Conservation (phyloP, 2,113 vertebrate genomes). For the Pelobates fuscus region DNA sequence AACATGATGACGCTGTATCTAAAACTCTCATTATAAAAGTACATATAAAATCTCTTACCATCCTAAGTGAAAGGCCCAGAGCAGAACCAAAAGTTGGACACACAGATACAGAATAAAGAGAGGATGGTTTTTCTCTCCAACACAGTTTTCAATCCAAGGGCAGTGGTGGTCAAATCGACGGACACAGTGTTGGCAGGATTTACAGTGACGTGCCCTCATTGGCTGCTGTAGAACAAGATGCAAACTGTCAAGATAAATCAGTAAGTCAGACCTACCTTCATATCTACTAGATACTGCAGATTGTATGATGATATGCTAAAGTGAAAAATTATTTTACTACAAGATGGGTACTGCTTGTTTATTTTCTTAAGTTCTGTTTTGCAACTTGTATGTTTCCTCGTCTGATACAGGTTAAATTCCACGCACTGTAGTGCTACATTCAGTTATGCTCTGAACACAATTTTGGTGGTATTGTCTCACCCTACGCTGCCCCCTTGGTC, state of each 20-base stretch:
- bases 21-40: no score
- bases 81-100: slow-evolving; percentile 79
- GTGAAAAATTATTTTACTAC: no score
- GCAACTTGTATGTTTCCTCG: no score
- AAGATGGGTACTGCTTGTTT: no score
- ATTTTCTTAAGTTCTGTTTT: no score
- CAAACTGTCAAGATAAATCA: neutral
- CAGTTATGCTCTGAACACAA: no score
- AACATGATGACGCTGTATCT: no score
- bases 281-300: neutral
- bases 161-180: slow-evolving; percentile 94
- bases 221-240: slow-evolving; percentile 76
- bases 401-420: no score
- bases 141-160: slow-evolving; percentile 94
- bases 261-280: neutral
- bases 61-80: slow-evolving; percentile 82
- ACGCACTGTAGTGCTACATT: no score
- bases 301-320: no score
- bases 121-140: slow-evolving; percentile 90
- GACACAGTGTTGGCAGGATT: slow-evolving; percentile 84
- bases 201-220: slow-evolving; percentile 89
- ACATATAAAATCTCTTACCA: slow-evolving; percentile 89
- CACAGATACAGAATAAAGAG: slow-evolving; percentile 85
- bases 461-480: no score
- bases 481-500: no score